Evolutionary conservation across 2,888 invertebrate genomes (phyloP), one percentile per base, ranked within the genome.

Genomic region (Epistrophella euchroma): DNA sequence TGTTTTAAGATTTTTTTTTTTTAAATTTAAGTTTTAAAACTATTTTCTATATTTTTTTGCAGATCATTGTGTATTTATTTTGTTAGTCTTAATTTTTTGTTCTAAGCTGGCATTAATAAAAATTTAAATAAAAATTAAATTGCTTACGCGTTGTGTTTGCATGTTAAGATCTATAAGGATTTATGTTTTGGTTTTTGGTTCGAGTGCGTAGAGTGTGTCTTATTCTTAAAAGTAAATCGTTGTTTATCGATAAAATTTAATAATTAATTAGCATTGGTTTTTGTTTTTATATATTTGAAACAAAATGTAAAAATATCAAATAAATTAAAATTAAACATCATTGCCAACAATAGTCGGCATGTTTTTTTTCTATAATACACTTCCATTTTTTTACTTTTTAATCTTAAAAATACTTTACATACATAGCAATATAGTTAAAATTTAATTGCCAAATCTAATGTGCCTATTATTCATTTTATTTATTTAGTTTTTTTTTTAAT

Each of bases 1-100:
- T 89, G 89, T 90, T 89, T 89, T 90, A 88, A 89, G 5, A 13
- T 55, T 56, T 37, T 40, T 32, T 62, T 45, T 78, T 64, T 55
- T 10, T 10, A 47, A 32, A 50, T 72, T 76, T 58, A 45, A 58
- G 13, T 47, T 60, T 74, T 78, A 78, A 89, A 85, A 88, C 70
- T 88, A 88, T 79, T 80, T 79, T 78, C 74, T 77, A 55, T 75
- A 45, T 82, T 75, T 70, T 55, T 66, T 84, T 79, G 71, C 68
- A 72, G 76, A 80, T 85, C 84, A 80, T 80, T 76, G 80, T 80
- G 80, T 80, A 71, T 72, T 79, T 22, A 11, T 52, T 62, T 70
- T 60, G 32, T 66, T 45, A 37, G 58, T 52, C 43, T 68, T 66
- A 52, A 47, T 45, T 43, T 75, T 52, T 52, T 32, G 0, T 64